Evolutionary conservation across 2,888 invertebrate species (phyloP).

Genomic region (Conomelus anceps): DNA sequence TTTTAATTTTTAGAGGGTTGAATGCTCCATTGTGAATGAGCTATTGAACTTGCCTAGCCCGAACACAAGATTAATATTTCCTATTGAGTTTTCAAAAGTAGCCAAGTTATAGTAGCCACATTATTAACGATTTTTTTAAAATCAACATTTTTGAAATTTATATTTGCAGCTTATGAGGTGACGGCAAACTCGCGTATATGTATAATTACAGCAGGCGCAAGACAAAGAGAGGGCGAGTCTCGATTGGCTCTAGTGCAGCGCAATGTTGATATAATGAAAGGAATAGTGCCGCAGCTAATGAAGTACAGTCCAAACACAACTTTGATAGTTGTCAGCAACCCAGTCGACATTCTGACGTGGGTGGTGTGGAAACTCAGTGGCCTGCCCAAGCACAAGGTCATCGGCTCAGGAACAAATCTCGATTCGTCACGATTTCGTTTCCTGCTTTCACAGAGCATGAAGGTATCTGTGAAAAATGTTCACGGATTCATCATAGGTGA

Average conservation of each 20-base stretch:
- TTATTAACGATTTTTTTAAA: too few relatives aligned
- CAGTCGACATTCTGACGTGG: conserved; percentile 83
- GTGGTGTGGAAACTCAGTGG: conserved; percentile 94
- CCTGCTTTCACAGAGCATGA: conserved; percentile 72
- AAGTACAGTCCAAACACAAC: conserved; percentile 81
- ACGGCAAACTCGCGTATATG: conserved; percentile 76
- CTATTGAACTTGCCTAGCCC: too few relatives aligned
- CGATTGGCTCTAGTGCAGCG: conserved; percentile 82
- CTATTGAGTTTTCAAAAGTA: too few relatives aligned
- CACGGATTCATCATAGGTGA: conserved; percentile 94
- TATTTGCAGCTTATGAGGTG: conserved; percentile 58
- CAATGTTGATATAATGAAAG: conserved; percentile 82
- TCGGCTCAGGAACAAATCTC: conserved; percentile 89
- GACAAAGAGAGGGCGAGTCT: conserved; percentile 83
- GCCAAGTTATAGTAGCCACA: too few relatives aligned
- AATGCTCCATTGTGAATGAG: too few relatives aligned
- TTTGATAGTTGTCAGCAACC: conserved; percentile 77
- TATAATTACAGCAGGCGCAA: conserved; percentile 84
- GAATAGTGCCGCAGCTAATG: conserved; percentile 73
- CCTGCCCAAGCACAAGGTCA: conserved; percentile 75
- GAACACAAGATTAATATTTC: too few relatives aligned
- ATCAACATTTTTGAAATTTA: too few relatives aligned
- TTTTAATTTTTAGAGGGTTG: too few relatives aligned
- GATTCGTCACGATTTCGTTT: conserved; percentile 89
- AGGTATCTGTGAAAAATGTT: conserved; percentile 74